Evolutionary conservation across 2,888 invertebrate genomes (phyloP), one percentile per base, ranked within the genome.

Genomic region (Stenurella melanura): DNA sequence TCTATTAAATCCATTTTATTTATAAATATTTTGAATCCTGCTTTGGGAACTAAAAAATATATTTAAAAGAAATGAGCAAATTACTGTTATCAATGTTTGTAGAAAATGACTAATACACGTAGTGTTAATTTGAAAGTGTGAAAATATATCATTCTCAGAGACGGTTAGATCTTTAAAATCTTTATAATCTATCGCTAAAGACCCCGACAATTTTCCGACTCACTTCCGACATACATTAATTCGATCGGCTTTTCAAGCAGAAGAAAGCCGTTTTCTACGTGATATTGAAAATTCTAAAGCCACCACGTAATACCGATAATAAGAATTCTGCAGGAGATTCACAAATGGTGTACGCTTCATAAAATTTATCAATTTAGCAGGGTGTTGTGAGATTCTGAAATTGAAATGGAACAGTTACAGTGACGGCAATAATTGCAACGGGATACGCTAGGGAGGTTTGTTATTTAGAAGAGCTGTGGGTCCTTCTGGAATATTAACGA

Each of bases 301-400:
- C 60, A n/a, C 70, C 60, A 70, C 42, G 70, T 57, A 60, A 58
- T 21, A 58, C 60, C 15, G 38, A 70, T 70, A 60, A 70, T 70
- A 60, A 70, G 60, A 70, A 70, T 70, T 70, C 70, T 42, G 60
- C n/a, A 38, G 21, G 38, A 34, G 30, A 67, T 67, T 54, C 67
- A 50, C 67, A 67, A 67, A 70, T 70, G 57, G 38, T 34, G 60
- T 60, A 70, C 42, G 70, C 60, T 38, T 42, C 70, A 70, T 70
- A 70, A 70, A 56, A 38, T 70, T 70, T 60, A 42, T 60, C 70
- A 56, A 26, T 42, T 38, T 42, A 34, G 61, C 17, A 30, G 30
- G n/a, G 61, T 61, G 61, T 26, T 30, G n/a, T 30, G 57, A 57
- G 57, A 18, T 57, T 69, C 57, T 58, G 19, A 69, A 69, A 69